Base-by-base conservation (phyloP, 1,140 invertebrate species). In the Pseudobourletiella spinata region DNA sequence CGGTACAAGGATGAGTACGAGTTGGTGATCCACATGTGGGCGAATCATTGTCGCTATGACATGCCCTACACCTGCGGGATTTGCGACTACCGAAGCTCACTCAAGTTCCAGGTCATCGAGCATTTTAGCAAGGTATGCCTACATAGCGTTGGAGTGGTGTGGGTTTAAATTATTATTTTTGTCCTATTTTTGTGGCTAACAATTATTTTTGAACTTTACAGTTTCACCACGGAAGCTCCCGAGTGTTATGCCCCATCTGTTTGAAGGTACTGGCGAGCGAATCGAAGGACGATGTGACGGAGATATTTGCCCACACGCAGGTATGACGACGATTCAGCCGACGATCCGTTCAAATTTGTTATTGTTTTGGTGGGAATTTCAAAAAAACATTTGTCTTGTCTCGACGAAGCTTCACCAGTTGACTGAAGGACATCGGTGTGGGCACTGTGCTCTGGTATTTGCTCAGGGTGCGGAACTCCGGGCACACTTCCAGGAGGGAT, bases 61-160 rank as follows among this genome's bases (percentile, higher is more conserved):
- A 79, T 90, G 74, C 89, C 89, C 0, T 91, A 90, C 73, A 76
- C 77, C 35, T 91, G 89, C 72, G 82, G 82, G 24, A 79, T 80
- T 28, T 91, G 88, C 70, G 75, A 78, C 50, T 88, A 85, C 74
- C 79, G 85, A 35, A 82, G 83, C 16, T 90, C 88, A 8, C 83
- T 84, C 59, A 87, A 88, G 72, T 83, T 83, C 29, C 65, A 84
- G 63, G 76, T 82, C 22, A 80, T 88, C 44, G 82, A 87, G 71
- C 88, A 91, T 75, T 87, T 82, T 72, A 83, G 84, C 67, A 73
- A 78, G 43, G 70, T 71, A 61, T 20, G 18, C 4, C 30, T 6
- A 15, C 22, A 14, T 54, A n/a, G n/a, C n/a, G n/a, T n/a, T n/a
- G n/a, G n/a, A n/a, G n/a, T n/a, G n/a, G n/a, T n/a, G n/a, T n/a